A percentile compares a stretch with the other conserved stretches of the same genome.
phyloP scores from a whole-genome alignment of 2,113 vertebrate species.

The Gopherus evgoodei region DNA sequence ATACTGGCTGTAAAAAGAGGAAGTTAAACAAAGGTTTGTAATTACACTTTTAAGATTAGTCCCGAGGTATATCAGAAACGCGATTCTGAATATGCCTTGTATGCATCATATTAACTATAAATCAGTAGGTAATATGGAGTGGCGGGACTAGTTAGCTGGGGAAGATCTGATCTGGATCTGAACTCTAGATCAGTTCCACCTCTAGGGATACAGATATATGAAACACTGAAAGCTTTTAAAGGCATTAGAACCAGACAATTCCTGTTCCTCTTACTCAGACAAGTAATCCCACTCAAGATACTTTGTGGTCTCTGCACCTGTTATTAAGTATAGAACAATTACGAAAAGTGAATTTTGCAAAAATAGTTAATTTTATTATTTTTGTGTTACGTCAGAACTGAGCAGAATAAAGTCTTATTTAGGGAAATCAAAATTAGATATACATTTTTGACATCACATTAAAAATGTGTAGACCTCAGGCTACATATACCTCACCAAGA shows the following conservation, averaged over 20 bases:
- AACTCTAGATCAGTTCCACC: neutral
- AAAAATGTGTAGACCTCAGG: neutral
- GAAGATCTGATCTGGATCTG: neutral
- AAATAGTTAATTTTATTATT: neutral
- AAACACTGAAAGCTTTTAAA: neutral
- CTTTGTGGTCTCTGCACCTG: neutral
- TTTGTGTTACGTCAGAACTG: neutral
- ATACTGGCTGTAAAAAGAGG: accelerated
- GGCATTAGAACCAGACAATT: neutral
- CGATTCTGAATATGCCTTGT: neutral
- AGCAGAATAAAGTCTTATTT: neutral
- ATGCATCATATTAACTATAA: neutral
- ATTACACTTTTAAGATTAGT: neutral
- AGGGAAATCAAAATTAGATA: neutral
- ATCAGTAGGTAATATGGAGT: neutral
- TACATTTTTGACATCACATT: neutral
- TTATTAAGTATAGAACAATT: neutral
- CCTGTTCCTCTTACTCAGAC: neutral
- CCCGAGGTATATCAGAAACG: neutral
- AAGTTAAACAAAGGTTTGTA: neutral
- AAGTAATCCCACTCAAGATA: neutral
- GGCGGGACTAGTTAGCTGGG: neutral
- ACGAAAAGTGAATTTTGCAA: neutral
- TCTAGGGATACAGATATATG: neutral
- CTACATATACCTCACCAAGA: neutral